Percentiles rank a stretch among this genome's conserved stretches.
Conservation (phyloP, 2,113 vertebrate species). For the Murina feae region DNA sequence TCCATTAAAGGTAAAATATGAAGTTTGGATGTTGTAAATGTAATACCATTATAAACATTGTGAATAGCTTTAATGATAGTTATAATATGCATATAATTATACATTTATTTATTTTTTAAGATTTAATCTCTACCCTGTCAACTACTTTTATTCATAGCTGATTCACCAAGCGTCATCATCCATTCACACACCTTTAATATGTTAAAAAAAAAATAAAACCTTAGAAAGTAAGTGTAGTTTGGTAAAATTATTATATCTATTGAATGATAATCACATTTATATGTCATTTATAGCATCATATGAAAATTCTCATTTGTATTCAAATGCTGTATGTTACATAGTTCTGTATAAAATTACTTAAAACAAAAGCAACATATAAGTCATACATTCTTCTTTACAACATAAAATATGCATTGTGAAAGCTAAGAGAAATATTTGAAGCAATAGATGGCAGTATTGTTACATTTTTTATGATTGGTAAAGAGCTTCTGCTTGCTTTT, state of each 20-base stretch:
- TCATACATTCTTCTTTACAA: neutral
- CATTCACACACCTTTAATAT: neutral
- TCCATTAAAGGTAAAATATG: neutral
- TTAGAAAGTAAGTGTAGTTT: neutral
- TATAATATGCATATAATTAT: neutral
- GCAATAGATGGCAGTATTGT: conserved; percentile 27
- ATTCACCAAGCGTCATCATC: neutral
- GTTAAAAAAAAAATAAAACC: neutral
- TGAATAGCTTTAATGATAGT: neutral
- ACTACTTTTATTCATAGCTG: neutral
- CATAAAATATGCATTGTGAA: neutral
- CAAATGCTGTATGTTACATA: neutral
- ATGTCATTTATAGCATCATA: neutral
- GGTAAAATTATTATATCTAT: neutral
- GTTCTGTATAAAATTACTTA: neutral
- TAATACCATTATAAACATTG: neutral
- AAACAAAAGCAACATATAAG: neutral
- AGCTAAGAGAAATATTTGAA: neutral
- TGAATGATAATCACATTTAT: neutral
- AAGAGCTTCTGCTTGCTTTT: neutral
- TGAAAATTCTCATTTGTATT: neutral
- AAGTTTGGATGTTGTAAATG: neutral
- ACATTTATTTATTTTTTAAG: neutral
- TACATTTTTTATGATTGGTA: neutral
- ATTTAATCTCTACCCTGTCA: neutral